Evolutionary conservation across 2,888 invertebrate genomes (phyloP).

Genomic region (Ophion ventricosus): DNA sequence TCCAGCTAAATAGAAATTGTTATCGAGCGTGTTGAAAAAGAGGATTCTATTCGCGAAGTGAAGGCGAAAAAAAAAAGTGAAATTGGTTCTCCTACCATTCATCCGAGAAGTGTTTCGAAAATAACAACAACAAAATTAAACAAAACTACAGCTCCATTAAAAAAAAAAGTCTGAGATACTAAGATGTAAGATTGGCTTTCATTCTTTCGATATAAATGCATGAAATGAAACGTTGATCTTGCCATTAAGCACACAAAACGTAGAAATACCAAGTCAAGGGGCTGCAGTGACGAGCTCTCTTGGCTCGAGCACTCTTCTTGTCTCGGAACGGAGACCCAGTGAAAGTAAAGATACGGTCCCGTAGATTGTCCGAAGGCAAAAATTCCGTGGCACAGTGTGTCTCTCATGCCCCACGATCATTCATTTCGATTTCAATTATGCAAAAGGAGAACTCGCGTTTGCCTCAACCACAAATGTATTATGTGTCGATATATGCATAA

Average conservation of each 20-base stretch:
- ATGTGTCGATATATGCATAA: constrained; percentile 3
- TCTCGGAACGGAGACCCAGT: constrained; percentile 69
- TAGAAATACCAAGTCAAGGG: constrained; percentile 15
- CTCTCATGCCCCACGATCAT: constrained; percentile 63
- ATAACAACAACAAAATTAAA: neutral
- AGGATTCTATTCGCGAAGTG: neutral
- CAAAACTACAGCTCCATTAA: neutral
- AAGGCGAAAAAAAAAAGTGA: neutral
- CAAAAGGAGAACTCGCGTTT: constrained; percentile 52
- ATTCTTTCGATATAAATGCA: constrained; percentile 33
- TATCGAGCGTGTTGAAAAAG: neutral
- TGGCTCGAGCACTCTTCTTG: constrained; percentile 57
- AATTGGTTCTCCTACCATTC: neutral
- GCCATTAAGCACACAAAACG: constrained; percentile 21
- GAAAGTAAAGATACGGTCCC: constrained; percentile 74
- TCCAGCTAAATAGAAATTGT: neutral
- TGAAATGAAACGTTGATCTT: constrained; percentile 48
- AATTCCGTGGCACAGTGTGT: constrained; percentile 64
- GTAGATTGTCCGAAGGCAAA: constrained; percentile 69
- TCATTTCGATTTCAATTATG: constrained; percentile 64
- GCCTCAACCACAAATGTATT: constrained; percentile 23
- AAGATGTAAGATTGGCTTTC: neutral
- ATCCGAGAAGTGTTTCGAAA: constrained; percentile 1
- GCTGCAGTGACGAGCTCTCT: constrained; percentile 42
- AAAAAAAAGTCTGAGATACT: too few relatives aligned